Percentiles rank a stretch among this genome's conserved stretches.
phyloP scores from a whole-genome alignment of 64 coral and sea anemone species.

The Cladopsammia gracilis region DNA sequence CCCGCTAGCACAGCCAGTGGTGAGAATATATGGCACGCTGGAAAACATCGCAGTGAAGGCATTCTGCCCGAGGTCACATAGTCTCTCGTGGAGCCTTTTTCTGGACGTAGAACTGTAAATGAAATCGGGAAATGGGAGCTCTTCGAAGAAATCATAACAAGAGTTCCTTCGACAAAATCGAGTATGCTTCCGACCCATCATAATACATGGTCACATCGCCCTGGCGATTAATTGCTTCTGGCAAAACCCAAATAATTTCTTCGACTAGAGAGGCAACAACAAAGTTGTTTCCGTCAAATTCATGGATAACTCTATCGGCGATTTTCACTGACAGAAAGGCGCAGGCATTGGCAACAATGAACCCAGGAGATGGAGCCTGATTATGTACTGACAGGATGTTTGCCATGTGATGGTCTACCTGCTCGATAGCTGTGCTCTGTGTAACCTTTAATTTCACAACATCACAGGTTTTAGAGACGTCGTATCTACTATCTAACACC shows the following conservation, averaged over 20 bases:
- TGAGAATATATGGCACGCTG: neutral
- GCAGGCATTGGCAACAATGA: neutral
- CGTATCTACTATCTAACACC: neutral
- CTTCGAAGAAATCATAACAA: constrained; percentile 3
- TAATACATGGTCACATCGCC: constrained; percentile 30
- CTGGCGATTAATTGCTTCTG: neutral
- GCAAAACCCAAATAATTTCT: neutral
- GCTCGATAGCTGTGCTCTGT: neutral
- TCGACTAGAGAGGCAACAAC: neutral
- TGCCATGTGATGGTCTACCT: neutral
- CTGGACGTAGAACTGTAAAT: neutral
- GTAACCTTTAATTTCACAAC: neutral
- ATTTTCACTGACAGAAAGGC: neutral
- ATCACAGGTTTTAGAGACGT: neutral
- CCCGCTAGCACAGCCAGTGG: neutral
- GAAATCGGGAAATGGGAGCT: neutral
- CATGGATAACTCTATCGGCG: neutral
- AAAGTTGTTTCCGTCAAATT: neutral
- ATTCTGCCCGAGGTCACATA: neutral
- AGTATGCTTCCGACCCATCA: neutral
- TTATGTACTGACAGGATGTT: neutral
- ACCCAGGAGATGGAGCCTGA: neutral
- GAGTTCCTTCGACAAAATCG: neutral
- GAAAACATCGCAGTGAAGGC: neutral
- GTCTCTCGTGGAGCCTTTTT: neutral